Evolutionary conservation across 2,113 vertebrate genomes (phyloP).

Genomic region (Erythrocercus mccallii): DNA sequence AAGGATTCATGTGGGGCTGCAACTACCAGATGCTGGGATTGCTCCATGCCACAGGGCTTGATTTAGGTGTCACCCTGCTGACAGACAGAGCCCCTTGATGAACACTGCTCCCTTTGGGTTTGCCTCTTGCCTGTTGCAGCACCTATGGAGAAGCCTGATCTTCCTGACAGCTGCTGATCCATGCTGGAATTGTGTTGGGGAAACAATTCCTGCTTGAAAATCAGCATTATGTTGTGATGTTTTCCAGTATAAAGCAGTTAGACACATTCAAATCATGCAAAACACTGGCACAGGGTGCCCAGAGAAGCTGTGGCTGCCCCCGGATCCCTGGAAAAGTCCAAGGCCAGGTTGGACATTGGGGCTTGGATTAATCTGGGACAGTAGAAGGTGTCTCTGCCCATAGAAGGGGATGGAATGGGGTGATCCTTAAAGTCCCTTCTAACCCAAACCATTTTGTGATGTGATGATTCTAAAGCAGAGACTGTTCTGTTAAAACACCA

Average conservation of each 20-base stretch:
- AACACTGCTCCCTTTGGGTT: neutral
- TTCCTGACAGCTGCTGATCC: neutral
- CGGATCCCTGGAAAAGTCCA: fast-evolving
- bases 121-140: neutral
- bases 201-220: neutral
- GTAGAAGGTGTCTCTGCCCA: neutral
- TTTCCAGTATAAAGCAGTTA: neutral
- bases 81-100: neutral
- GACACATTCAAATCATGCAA: neutral
- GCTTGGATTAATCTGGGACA: neutral
- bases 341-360: neutral
- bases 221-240: neutral
- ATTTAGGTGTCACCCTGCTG: neutral
- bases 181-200: neutral
- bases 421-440: neutral
- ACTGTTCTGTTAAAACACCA: neutral
- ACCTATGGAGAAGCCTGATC: neutral
- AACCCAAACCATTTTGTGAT: neutral
- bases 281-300: neutral
- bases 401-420: neutral
- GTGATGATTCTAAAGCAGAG: neutral
- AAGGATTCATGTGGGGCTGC: neutral
- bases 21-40: neutral
- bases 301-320: neutral
- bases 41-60: neutral